Conservation (phyloP, 2,113 vertebrate genomes). For the Hymenochirus boettgeri region DNA sequence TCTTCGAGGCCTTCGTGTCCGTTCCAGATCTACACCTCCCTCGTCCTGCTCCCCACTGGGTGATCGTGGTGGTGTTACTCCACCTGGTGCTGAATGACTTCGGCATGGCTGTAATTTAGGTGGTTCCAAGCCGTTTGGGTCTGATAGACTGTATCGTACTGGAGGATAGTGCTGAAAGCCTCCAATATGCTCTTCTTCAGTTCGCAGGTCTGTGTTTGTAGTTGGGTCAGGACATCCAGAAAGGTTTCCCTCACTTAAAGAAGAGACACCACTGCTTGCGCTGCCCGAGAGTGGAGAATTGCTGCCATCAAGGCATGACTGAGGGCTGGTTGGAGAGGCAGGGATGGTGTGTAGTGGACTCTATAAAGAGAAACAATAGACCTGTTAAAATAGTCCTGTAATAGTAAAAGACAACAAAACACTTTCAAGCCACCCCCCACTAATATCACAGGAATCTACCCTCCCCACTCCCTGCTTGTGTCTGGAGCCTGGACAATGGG, state of each 20-base stretch:
- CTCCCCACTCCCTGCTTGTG: too few relatives aligned
- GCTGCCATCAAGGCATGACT: constrained; percentile 89
- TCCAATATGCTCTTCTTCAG: constrained; percentile 85
- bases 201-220: constrained; percentile 83
- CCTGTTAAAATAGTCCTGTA: too few relatives aligned
- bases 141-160: constrained; percentile 86
- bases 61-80: constrained; percentile 70
- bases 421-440: too few relatives aligned
- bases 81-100: constrained; percentile 81
- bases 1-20: constrained; percentile 76
- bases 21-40: constrained; percentile 78
- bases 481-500: too few relatives aligned
- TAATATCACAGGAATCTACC: too few relatives aligned
- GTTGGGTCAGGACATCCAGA: constrained; percentile 76
- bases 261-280: constrained; percentile 92
- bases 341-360: constrained; percentile 91
- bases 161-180: constrained; percentile 86
- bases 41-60: constrained; percentile 72
- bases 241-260: constrained; percentile 91
- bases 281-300: constrained; percentile 93
- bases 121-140: constrained; percentile 81
- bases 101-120: constrained; percentile 87
- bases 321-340: constrained; percentile 88
- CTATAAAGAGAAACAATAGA: constrained; percentile 65
- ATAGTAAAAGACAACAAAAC: too few relatives aligned